Base-by-base conservation (phyloP, 2,113 vertebrate species). In the Chlorodrepanis virens region DNA sequence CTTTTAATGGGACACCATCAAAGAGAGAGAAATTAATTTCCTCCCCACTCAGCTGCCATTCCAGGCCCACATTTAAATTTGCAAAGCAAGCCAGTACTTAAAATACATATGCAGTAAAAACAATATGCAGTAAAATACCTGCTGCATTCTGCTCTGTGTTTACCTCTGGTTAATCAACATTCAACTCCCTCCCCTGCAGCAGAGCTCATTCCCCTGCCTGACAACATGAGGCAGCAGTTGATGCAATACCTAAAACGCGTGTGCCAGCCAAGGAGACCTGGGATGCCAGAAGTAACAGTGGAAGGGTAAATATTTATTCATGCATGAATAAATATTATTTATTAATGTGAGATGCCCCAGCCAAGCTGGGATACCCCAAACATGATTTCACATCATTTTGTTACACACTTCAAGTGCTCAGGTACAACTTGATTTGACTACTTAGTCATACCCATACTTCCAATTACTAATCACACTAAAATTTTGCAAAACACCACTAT, bases 181-280 rank as follows among this genome's bases (percentile, higher is more conserved):
- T 1, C 10, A 24, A 8, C 47, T 50, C 68, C 49, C 76, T 39
- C 60, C 35, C 37, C 39, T 65, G 56, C 89, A 94, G 77, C 1
- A 39, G 6, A 9, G 2, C 1, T 12, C 3, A 0, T 0, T 21
- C 33, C 39, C 5, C 40, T 96, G 57, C 67, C 96, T 22, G 0
- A 5, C 2, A 4, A 72, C 3, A 1, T 25, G 8, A 21, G 0
- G 37, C 0, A 1, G 40, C 0, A 6, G 10, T 0, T 96, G 33
- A 45, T 53, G 2, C 11, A 4, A 9, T 77, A 21, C 59, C 20
- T 96, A 1, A 27, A 5, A 0, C 25, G 2, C 0, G 0, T 87
- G 27, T 96, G 94, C 13, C 13, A 6, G 15, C 83, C 40, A 0
- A 49, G 54, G 54, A 42, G 37, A 16, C 77, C 90, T n/a, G 84